A percentile compares a stretch with the other conserved stretches of the same genome.
Evolutionary conservation across 2,888 invertebrate genomes (phyloP).

Genomic region (Neoitamus cyanurus): DNA sequence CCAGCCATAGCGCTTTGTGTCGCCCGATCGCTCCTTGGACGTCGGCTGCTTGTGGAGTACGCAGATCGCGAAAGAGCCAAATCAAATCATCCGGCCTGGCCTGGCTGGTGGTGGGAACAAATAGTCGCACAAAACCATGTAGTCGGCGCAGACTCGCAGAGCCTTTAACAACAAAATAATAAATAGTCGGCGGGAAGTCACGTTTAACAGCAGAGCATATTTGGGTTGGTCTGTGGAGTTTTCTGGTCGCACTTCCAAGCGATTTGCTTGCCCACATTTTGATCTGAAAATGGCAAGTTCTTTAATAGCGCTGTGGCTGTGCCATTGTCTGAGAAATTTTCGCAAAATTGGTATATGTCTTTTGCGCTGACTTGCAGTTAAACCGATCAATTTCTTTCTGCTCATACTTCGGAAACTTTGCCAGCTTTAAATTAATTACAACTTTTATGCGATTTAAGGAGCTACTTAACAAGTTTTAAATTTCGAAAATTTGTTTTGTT

Average conservation of each 20-base stretch:
- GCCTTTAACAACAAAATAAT: background rate
- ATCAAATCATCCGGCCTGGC: background rate
- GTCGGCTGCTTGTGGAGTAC: background rate
- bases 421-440: background rate
- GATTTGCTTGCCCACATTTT: background rate
- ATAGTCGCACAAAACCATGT: background rate
- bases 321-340: too few relatives aligned
- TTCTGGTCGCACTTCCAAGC: background rate
- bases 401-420: background rate
- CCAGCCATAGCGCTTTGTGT: background rate
- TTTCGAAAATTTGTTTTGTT: too few relatives aligned
- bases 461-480: too few relatives aligned
- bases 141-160: background rate
- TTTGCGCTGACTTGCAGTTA: background rate
- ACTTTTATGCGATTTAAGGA: background rate
- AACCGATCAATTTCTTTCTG: background rate
- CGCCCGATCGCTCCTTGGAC: background rate
- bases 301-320: too few relatives aligned
- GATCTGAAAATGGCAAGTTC: background rate
- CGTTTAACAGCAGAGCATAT: background rate
- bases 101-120: background rate
- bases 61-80: background rate
- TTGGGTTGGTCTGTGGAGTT: background rate
- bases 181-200: background rate
- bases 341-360: background rate